phyloP scores from a whole-genome alignment of 2,888 invertebrate species.

The Atethmia centrago region DNA sequence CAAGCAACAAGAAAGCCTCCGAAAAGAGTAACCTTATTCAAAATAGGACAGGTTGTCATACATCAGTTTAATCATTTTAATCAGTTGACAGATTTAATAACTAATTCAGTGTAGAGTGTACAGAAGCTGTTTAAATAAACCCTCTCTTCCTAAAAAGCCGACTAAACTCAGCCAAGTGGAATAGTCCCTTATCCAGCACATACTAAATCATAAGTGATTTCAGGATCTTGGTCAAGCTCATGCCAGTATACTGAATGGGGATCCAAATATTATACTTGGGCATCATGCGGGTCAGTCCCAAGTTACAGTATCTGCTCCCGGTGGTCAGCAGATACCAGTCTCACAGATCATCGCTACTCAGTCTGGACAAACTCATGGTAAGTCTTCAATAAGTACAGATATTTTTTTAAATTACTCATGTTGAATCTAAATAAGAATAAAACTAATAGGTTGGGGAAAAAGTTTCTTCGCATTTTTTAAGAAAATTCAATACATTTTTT shows the following conservation, averaged over 20 bases:
- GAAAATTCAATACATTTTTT: no score
- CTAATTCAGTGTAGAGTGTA: not conserved
- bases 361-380: constrained; percentile 87
- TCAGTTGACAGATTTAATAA: no score
- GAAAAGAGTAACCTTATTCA: not conserved
- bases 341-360: constrained; percentile 88
- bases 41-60: not conserved
- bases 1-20: not conserved
- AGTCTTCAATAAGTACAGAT: constrained; percentile 23
- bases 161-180: not conserved
- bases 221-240: constrained; percentile 88
- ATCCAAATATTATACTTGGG: constrained; percentile 89
- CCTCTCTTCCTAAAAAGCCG: not conserved
- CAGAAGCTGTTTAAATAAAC: not conserved
- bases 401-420: not conserved
- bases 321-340: constrained; percentile 86
- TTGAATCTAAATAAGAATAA: no score
- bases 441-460: no score
- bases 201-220: constrained; percentile 63
- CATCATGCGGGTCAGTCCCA: constrained; percentile 89
- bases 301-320: constrained; percentile 84
- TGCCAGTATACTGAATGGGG: constrained; percentile 87
- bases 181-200: not conserved
- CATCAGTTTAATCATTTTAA: not conserved
- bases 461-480: no score